Percentiles rank a stretch among this genome's conserved stretches.
Conservation (phyloP, 2,113 vertebrate species). For the Ptyas mucosa region DNA sequence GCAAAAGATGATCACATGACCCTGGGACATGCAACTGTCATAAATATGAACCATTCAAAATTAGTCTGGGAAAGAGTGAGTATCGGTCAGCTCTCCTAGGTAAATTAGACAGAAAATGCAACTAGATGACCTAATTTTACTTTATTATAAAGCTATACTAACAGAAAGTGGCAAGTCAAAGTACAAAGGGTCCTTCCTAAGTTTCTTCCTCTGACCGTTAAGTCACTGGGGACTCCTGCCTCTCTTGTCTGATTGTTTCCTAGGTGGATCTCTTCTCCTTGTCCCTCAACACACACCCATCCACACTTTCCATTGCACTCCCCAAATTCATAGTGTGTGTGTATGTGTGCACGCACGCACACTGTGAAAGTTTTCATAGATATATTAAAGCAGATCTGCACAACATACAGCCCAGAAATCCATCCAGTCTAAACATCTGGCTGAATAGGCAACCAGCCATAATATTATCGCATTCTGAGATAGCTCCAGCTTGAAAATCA, state of each 20-base stretch:
- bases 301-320: too few relatives aligned
- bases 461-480: not conserved
- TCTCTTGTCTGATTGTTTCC: too few relatives aligned
- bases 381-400: not conserved
- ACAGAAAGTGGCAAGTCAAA: too few relatives aligned
- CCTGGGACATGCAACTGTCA: not conserved
- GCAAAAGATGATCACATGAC: not conserved
- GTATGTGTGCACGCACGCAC: not conserved
- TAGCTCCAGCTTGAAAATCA: not conserved
- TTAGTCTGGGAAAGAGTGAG: not conserved
- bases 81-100: too few relatives aligned
- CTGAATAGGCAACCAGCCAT: not conserved
- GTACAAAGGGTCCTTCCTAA: too few relatives aligned
- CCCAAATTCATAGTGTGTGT: not conserved
- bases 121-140: too few relatives aligned
- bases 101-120: not conserved
- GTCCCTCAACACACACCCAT: too few relatives aligned
- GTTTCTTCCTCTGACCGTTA: too few relatives aligned
- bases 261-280: too few relatives aligned
- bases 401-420: not conserved
- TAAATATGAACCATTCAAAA: not conserved
- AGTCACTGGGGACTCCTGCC: too few relatives aligned
- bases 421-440: too few relatives aligned
- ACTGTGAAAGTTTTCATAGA: not conserved
- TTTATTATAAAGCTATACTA: too few relatives aligned